phyloP scores from a whole-genome alignment of 2,888 invertebrate species.

The Dione juno region DNA sequence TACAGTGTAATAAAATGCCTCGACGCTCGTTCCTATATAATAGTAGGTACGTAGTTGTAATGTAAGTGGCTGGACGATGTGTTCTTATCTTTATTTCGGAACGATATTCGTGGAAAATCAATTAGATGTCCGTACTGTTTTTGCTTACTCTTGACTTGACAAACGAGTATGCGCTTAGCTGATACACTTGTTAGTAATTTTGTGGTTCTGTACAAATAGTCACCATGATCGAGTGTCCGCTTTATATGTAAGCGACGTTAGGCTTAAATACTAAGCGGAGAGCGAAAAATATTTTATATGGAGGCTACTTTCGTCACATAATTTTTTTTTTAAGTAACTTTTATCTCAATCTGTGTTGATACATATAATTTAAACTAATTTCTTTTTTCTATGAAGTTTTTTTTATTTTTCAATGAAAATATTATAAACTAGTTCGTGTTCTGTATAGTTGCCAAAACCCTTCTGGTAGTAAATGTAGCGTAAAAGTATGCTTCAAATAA shows the following conservation, averaged over 20 bases:
- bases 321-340: not conserved
- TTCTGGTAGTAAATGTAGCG: conserved; percentile 9
- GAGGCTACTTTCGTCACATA: not conserved
- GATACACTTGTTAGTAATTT: too few species aligned
- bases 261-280: too few species aligned
- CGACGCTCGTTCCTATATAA: not conserved
- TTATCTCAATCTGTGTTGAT: too few species aligned
- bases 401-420: conserved; percentile 4
- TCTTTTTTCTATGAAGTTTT: not conserved
- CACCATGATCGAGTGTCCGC: not conserved
- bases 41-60: not conserved
- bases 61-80: not conserved
- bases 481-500: not conserved
- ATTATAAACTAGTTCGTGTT: not conserved
- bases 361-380: not conserved
- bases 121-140: conserved; percentile 15
- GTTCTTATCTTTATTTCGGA: not conserved
- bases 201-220: not conserved
- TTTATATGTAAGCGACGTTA: too few species aligned
- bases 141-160: not conserved
- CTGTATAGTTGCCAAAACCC: conserved; percentile 13
- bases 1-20: not conserved
- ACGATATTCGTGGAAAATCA: conserved; percentile 22
- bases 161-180: too few species aligned
- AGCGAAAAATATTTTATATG: too few species aligned